A percentile compares a stretch with the other conserved stretches of the same genome.
Conservation (phyloP, 2,888 invertebrate species). For the Campoplex capitator region DNA sequence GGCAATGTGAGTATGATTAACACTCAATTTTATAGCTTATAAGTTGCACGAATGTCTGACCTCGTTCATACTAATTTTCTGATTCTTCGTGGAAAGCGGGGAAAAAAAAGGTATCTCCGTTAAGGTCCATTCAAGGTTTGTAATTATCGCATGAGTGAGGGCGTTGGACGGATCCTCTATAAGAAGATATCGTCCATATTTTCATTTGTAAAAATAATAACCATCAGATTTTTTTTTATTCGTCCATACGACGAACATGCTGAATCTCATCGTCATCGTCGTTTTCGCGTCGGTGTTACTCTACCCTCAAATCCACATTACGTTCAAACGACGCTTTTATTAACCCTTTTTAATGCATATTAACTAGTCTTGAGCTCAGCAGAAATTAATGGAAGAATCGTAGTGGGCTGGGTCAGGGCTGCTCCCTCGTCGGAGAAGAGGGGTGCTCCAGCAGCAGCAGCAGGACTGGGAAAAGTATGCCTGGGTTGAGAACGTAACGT, state of each 20-base stretch:
- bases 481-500: conserved; percentile 43
- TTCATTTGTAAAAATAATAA: conserved; percentile 32
- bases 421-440: conserved; percentile 59
- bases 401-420: conserved; percentile 71
- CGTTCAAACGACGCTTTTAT: conserved; percentile 78
- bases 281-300: conserved; percentile 58
- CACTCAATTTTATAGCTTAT: neutral
- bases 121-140: neutral
- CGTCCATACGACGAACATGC: conserved; percentile 25
- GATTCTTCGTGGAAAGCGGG: neutral
- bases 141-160: conserved; percentile 1
- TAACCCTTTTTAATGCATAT: conserved; percentile 83
- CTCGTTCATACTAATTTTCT: neutral
- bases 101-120: neutral
- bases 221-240: conserved; percentile 54
- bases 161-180: neutral
- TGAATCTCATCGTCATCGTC: conserved; percentile 58
- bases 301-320: conserved; percentile 73
- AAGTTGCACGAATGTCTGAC: neutral
- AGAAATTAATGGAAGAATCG: conserved; percentile 83
- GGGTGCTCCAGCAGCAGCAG: neutral
- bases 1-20: neutral
- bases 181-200: conserved; percentile 17
- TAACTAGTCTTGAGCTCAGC: conserved; percentile 82
- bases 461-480: conserved; percentile 33